Base-by-base conservation (phyloP, 2,797 vertebrate species). In the Peromyscus attwateri region DNA sequence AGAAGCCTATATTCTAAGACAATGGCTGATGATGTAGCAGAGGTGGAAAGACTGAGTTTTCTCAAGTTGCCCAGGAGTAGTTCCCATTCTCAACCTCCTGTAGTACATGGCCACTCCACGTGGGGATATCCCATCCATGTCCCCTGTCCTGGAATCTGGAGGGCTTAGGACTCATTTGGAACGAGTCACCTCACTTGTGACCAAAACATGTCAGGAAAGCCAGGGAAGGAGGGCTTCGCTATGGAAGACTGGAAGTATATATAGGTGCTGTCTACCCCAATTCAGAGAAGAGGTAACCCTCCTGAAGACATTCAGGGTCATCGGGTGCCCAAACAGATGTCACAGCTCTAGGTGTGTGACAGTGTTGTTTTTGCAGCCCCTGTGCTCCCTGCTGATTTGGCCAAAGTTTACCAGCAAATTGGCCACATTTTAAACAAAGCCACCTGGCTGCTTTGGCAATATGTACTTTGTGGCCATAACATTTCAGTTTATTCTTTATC, bases 111-210 rank as follows among this genome's bases (percentile, higher is more conserved):
- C 7, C 3, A 25, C 37, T 7, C 29, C 25, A 62, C 31, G 19
- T 1, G 14, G 12, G 25, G 4, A 31, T 6, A 5, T 0, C 1
- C 37, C 5, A 40, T 49, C 77, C 10, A 6, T 25, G 68, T 37
- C 62, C 4, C 21, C 11, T 29, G 23, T n/a, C 70, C 11, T 23
- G 40, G 9, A 77, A 14, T 16, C 31, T 3, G 60, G 27, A 2
- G 55, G 13, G 4, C 21, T 16, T 7, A 4, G 17, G 17, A 52
- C 55, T 76, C 57, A 3, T 3, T 0, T 10, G 66, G 68, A 57
- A 85, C 21, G 14, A 46, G 62, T 85, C 64, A n/a, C 43, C 31
- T 55, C n/a, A 14, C 49, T 16, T 19, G 14, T 27, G 25, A 17
- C 23, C 82, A 37, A 21, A 91, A 43, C 11, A 49, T 52, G 49